Evolutionary conservation across 2,888 invertebrate genomes (phyloP), one percentile per base, ranked within the genome.

Genomic region (Dysmachus trigonus): DNA sequence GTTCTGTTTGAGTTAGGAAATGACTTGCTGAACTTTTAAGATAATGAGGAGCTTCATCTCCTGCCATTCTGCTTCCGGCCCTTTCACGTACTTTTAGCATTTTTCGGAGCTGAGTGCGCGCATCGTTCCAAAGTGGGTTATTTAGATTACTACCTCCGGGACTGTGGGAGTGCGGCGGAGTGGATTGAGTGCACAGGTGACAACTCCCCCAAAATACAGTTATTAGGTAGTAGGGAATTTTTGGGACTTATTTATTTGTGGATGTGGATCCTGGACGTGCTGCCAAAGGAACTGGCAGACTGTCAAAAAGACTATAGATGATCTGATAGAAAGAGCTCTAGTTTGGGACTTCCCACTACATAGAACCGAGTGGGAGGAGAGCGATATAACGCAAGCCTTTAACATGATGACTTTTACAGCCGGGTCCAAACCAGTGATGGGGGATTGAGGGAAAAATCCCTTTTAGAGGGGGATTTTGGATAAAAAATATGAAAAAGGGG

Each of bases 1-100:
- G 27, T 77, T 81, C 33, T 41, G 41, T 77, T 33, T 77, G 77
- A 77, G 77, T 77, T 41, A 6, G 27, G 27, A 38, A 41, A 77
- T 77, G 77, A 77, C 77, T 77, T 77, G 73, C 31, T 31, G 38
- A 77, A 77, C 15, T 77, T 41, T 77, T 22, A 27, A 77, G 77
- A 41, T 38, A 41, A 41, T 41, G 35, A 27, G 77, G 22, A 41
- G 15, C 15, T 22, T 13, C 22, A 77, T 15, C 38, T 77, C 15
- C 22, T 77, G 27, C 41, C 47, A 35, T 38, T 27, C 7, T 3
- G 38, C 38, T 41, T 27, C 62, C 62, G 62, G 33, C 13, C 13
- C 18, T 77, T 41, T 77, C 77, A 77, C 62, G 62, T 77, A 41
- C 77, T 51, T 41, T n/a, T 81, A 15, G 6, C 33, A 27, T 81